Conservation (phyloP, 1,140 invertebrate genomes). For the Chymomyza costata region DNA sequence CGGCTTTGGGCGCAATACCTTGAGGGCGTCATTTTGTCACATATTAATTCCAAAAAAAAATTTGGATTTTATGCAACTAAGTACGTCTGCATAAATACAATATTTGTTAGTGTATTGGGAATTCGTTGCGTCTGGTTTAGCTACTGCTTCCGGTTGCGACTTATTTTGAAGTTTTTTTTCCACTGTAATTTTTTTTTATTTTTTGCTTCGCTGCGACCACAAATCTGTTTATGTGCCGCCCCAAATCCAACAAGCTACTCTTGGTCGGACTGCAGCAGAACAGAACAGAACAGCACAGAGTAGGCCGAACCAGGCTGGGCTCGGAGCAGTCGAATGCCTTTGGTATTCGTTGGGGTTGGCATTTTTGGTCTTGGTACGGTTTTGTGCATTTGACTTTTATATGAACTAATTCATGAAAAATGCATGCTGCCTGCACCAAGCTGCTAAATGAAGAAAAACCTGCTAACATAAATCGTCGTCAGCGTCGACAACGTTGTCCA, state of each 20-base stretch:
- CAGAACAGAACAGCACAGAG: too few relatives aligned
- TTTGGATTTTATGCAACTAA: too few relatives aligned
- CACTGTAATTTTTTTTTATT: constrained; percentile 22
- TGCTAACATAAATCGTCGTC: constrained; percentile 64
- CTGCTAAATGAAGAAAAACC: constrained; percentile 64
- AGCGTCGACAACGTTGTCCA: constrained; percentile 20
- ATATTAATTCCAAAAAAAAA: too few relatives aligned
- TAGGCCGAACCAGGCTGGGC: too few relatives aligned
- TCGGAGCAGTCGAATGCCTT: too few relatives aligned
- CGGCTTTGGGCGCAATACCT: too few relatives aligned
- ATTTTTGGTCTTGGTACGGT: constrained; percentile 3
- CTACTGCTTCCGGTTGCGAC: not conserved
- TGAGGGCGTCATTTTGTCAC: too few relatives aligned
- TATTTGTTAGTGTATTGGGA: too few relatives aligned
- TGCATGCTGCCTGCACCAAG: constrained; percentile 39
- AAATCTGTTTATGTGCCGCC: constrained; percentile 60
- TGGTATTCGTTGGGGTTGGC: too few relatives aligned
- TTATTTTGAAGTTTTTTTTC: constrained; percentile 9
- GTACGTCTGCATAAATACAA: too few relatives aligned
- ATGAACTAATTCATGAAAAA: constrained; percentile 73
- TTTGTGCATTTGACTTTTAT: constrained; percentile 69
- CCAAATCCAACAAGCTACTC: constrained; percentile 4
- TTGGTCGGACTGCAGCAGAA: not conserved
- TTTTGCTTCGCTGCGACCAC: constrained; percentile 40
- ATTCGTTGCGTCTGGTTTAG: too few relatives aligned